phyloP scores from a whole-genome alignment of 1,140 invertebrate species.

The Oncopeltus fasciatus region DNA sequence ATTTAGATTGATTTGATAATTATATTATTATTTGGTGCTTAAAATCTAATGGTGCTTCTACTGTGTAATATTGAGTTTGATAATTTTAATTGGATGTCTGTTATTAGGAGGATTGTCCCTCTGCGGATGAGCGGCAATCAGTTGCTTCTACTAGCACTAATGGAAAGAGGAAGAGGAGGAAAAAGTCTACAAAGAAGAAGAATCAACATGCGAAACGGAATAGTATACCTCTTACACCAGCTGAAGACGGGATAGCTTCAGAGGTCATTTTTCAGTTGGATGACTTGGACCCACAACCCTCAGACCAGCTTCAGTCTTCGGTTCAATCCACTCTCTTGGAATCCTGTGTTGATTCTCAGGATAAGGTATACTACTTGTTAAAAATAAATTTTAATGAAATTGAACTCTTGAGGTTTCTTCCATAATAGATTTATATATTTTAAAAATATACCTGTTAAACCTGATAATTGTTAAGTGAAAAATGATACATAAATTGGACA shows the following conservation, averaged over 20 bases:
- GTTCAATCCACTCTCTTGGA: not conserved
- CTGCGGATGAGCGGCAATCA: conserved; percentile 24
- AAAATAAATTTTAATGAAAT: no score
- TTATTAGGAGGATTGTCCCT: conserved; percentile 17
- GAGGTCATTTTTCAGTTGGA: conserved; percentile 23
- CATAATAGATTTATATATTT: no score
- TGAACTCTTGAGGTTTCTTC: no score
- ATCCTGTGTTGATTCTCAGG: not conserved
- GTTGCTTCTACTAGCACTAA: conserved; percentile 27
- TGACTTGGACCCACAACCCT: conserved; percentile 18
- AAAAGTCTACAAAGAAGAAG: conserved; percentile 63
- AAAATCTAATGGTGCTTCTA: no score
- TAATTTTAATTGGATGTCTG: no score
- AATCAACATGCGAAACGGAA: conserved; percentile 37
- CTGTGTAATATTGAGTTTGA: no score
- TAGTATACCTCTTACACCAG: not conserved
- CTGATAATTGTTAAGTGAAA: no score
- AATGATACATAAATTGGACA: no score
- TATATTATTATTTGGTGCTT: no score
- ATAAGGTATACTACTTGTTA: not conserved
- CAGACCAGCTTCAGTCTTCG: not conserved
- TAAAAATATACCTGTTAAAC: no score
- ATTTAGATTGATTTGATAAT: no score
- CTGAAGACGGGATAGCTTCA: no score
- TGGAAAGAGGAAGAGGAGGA: conserved; percentile 57